Conservation (phyloP, 2,113 vertebrate genomes). For the Hippocampus zosterae region DNA sequence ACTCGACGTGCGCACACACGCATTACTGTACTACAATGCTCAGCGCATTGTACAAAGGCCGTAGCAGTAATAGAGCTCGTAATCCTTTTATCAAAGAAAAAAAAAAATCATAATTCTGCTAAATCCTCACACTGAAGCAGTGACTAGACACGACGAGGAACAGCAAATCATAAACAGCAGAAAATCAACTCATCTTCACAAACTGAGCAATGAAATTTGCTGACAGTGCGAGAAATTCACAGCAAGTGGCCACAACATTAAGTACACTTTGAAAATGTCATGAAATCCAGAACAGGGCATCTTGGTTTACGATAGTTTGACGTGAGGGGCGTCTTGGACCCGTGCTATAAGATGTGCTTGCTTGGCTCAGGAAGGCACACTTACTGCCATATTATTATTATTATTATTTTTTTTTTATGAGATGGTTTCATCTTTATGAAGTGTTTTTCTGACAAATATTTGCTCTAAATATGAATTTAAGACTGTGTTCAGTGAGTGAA, state of each 20-base stretch:
- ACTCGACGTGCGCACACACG: conserved; percentile 8
- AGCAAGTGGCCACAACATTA: not conserved
- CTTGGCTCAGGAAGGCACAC: too few relatives aligned
- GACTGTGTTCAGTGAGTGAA: too few relatives aligned
- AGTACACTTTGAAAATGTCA: not conserved
- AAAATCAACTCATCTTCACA: not conserved
- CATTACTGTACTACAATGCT: conserved; percentile 9
- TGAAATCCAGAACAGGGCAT: not conserved
- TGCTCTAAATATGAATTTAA: too few relatives aligned
- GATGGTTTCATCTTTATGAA: too few relatives aligned
- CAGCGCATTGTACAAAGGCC: conserved; percentile 8
- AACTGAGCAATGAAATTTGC: not conserved
- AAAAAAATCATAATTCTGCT: conserved; percentile 9
- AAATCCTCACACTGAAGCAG: conserved; percentile 13
- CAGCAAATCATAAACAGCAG: not conserved
- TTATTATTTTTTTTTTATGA: too few relatives aligned
- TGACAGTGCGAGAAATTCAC: not conserved
- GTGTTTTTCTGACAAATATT: too few relatives aligned
- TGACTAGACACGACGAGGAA: not conserved
- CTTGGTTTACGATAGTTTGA: too few relatives aligned
- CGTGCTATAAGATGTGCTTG: too few relatives aligned
- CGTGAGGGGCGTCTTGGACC: too few relatives aligned
- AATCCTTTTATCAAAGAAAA: conserved; percentile 21
- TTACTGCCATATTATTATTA: too few relatives aligned
- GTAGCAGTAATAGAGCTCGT: conserved; percentile 20